Conservation (phyloP, 2,888 invertebrate genomes). For the Xestia sexstrigata region DNA sequence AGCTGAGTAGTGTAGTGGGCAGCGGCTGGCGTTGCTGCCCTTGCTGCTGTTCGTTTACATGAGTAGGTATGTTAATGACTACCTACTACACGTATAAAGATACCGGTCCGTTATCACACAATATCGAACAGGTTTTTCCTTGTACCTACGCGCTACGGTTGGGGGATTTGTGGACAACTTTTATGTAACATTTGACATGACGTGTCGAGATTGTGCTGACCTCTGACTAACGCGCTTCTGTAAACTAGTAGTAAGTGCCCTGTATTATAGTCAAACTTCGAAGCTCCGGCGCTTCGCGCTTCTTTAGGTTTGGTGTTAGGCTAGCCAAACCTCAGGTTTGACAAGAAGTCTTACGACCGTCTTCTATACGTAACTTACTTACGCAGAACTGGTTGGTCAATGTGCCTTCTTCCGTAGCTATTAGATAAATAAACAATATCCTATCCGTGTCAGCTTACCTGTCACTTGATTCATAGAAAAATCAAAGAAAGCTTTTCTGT, state of each 20-base stretch:
- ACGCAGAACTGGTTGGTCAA: too few species aligned
- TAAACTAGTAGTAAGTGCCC: not conserved
- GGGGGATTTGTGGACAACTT: not conserved
- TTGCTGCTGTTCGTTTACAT: not conserved
- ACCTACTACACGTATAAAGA: not conserved
- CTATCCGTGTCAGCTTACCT: too few species aligned
- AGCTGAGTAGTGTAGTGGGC: not conserved
- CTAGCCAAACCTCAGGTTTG: too few species aligned
- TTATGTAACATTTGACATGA: not conserved
- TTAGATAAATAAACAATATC: too few species aligned
- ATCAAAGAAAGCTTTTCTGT: too few species aligned
- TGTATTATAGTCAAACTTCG: not conserved
- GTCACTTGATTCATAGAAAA: too few species aligned
- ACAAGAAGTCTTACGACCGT: too few species aligned
- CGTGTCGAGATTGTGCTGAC: conserved; percentile 8
- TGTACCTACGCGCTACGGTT: not conserved
- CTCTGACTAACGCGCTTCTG: not conserved
- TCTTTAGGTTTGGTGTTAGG: too few species aligned
- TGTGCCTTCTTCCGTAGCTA: too few species aligned
- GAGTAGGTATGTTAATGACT: not conserved
- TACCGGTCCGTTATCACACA: not conserved
- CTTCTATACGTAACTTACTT: too few species aligned
- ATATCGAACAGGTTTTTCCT: not conserved
- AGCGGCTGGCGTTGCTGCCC: not conserved
- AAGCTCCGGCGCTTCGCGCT: too few species aligned